Evolutionary conservation across 2,888 invertebrate species (phyloP), one percentile per base, ranked within the genome.

Genomic region (Himalopsyche tibetana): DNA sequence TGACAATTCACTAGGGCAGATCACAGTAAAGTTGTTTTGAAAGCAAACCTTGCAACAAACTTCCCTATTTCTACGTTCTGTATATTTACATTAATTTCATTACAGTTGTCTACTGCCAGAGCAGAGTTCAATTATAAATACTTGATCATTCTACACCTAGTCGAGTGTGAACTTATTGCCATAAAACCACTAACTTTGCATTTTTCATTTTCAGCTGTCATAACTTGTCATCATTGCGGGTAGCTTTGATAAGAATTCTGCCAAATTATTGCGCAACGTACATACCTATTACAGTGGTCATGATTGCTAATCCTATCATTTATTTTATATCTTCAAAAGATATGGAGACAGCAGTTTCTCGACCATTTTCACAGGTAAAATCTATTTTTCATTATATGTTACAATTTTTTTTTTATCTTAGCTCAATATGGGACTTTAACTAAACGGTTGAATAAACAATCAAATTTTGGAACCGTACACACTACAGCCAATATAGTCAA

Each of bases 191-290:
- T 42, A 42, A 42, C 9, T 42, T 42, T 42, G 42, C 9, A 8
- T 42, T 42, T 42, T 42, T 55, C 0, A 90, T 89, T 93, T 93
- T 89, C 92, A 97, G 96, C 89, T 97, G 97, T 89, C 96, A 96
- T 90, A 95, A 94, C 89, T 91, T 95, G 82, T 94, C 94, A 17
- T 91, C 95, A n/a, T 89, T 95, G 12, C 93, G 95, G 89, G 91
- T 91, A 89, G 93, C 93, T 17, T 89, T 93, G 4, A 90, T 91
- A 74, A 92, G 91, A 90, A 95, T 96, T 89, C 91, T 97, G 82
- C 97, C 97, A 5, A 97, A 97, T 91, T 97, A 97, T 91, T 94
- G 95, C 90, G 95, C 95, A 40, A 96, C 96, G 1, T 97, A 96
- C 90, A 90, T 96, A 55, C 95, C 97, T 4, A 95, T 97, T 89